Base-by-base conservation (phyloP, 1,140 invertebrate genomes). In the Brachionus rotundiformis region DNA sequence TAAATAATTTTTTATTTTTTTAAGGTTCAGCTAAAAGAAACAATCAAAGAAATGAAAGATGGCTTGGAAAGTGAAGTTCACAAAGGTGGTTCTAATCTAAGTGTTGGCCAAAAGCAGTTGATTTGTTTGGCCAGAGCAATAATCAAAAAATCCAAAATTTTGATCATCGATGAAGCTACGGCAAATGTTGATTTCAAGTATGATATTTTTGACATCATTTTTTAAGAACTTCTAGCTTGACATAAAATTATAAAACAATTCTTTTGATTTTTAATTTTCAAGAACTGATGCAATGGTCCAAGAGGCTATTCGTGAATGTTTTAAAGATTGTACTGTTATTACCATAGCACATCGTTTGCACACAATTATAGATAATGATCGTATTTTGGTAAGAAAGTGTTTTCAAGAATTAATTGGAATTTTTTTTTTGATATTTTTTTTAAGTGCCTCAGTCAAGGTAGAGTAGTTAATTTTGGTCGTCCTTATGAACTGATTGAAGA, bases 51-150 rank as follows among this genome's bases (percentile, higher is more conserved):
- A 41, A 80, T 84, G 10, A 81, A 47, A 68, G 16, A 81, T 31
- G 83, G 84, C 16, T 23, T 84, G 16, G 63, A 91, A 83, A 91
- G 90, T 29, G 90, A 90, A 85, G 91, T 94, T 83, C 90, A 91
- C 1, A 93, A 94, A 86, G 92, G 92, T 19, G 93, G 93, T 10
- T 87, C 88, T 25, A 94, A 94, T 86, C 92, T 94, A 84, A 93
- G 92, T 82, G 92, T 94, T 77, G 94, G 94, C 0, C 93, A 94
- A 88, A 87, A 93, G 44, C 94, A 95, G 87, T 87, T 94, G 25
- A 90, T 94, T 41, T 90, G 89, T 83, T 83, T 90, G 2, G 89
- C 89, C 1, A 81, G 89, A 77, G 89, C 89, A 91, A 92, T 89
- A 85, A 83, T 89, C 0, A 82, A 85, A 29, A 92, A 93, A 83